Evolutionary conservation across 92 coral and sea anemone genomes (phyloP), one percentile per base, ranked within the genome.

Genomic region (Palythoa caribaeorum): DNA sequence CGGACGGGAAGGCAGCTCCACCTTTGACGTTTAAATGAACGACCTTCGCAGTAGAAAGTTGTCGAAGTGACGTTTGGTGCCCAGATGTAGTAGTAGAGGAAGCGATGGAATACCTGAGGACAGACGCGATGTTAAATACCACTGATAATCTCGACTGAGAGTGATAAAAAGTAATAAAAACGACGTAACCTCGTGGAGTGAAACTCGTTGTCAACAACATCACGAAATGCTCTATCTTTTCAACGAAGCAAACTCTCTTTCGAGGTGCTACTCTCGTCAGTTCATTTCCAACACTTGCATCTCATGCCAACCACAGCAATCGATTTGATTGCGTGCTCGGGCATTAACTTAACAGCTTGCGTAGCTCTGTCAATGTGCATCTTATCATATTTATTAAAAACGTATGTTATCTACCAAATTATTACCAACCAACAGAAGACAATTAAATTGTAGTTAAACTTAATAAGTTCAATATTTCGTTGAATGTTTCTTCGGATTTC

Each of bases 391-490:
- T 68, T 80, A 63, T 80, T 35, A 20, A 68, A 65, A 81, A 66
- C 86, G 86, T 21, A 47, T 63, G 76, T 77, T 77, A 13, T 21
- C 62, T 63, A 17, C 83, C 66, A 81, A 80, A 47, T 52, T 47
- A 2, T 14, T 81, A 6, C 2, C 44, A 28, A 21, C 19, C 13
- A 48, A 48, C 75, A 63, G 44, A 35, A 28, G 9, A 28, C 79
- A 21, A 77, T 77, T 77, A 21, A 53, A 77, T 28, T 35, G 83
- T 37, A 54, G 50, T 77, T 76, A 76, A 1, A 47, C 28, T 6
- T 2, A 6, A 11, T 9, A 11, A 73, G 54, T 28, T 21, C 19
- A 77, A 21, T 6, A 48, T 54, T 77, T 20, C 57, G 15, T 5
- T 17, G 48, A 3, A 35, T 3, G 1, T 28, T 54, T 54, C 54